Evolutionary conservation across 2,113 vertebrate species (phyloP).

Genomic region (Ramphastos sulfuratus): DNA sequence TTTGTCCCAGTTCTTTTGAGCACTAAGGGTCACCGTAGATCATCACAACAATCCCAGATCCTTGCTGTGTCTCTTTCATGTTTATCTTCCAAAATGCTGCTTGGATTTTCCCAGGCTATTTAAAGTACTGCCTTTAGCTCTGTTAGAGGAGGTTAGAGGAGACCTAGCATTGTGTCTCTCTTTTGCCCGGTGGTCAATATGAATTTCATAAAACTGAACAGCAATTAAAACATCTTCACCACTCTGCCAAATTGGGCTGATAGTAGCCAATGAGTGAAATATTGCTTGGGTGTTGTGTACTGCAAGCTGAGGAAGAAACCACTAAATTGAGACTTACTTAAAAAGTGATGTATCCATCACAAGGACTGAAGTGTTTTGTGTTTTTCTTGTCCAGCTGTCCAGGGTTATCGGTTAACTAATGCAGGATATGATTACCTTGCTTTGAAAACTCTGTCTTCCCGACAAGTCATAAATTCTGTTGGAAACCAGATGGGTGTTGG

Average conservation of each 20-base stretch:
- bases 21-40: neutral
- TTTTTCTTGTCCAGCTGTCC: conserved; percentile 81
- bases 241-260: neutral
- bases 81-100: neutral
- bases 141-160: neutral
- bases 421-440: conserved; percentile 95
- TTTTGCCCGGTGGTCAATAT: neutral
- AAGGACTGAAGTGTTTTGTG: neutral
- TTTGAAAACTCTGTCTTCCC: conserved; percentile 90
- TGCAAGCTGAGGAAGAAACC: neutral
- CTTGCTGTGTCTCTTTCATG: neutral
- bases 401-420: conserved; percentile 92
- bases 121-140: neutral
- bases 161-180: neutral
- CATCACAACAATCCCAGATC: neutral
- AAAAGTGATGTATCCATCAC: neutral
- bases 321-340: neutral
- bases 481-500: conserved; percentile 98
- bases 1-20: neutral
- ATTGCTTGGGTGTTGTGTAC: neutral
- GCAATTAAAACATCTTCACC: neutral
- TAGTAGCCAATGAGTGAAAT: neutral
- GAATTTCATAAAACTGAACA: neutral
- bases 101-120: neutral
- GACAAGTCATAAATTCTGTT: conserved; percentile 88